A percentile compares a stretch with the other conserved stretches of the same genome.
Evolutionary conservation across 2,797 vertebrate genomes (phyloP).

Genomic region (Cossypha caffra): DNA sequence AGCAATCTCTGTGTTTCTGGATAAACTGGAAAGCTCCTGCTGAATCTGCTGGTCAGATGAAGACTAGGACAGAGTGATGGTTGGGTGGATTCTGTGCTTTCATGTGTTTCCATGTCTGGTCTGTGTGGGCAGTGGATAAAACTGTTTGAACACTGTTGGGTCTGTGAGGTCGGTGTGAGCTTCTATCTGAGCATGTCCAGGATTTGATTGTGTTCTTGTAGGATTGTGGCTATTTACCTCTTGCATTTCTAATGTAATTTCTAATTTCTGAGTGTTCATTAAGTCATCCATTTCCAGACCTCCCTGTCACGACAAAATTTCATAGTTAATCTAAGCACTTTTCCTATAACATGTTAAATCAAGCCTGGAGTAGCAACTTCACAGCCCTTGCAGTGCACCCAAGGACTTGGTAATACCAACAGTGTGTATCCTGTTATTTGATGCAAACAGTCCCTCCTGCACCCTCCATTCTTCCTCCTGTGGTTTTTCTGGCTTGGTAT

Average conservation of each 20-base stretch:
- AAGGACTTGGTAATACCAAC: neutral
- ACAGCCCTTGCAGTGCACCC: neutral
- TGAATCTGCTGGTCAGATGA: neutral
- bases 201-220: neutral
- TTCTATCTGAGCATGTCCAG: neutral
- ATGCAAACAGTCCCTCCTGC: neutral
- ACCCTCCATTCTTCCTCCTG: neutral
- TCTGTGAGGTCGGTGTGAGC: rapidly evolving
- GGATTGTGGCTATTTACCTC: neutral
- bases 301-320: neutral
- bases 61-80: rapidly evolving
- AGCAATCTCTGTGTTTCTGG: neutral
- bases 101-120: neutral
- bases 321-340: neutral
- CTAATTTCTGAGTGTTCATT: neutral
- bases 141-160: neutral
- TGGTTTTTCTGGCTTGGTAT: neutral
- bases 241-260: neutral
- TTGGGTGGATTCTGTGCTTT: neutral
- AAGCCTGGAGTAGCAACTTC: neutral
- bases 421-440: neutral
- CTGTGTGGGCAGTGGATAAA: neutral
- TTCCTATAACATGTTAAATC: neutral
- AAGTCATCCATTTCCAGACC: neutral
- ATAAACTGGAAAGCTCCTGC: neutral